A percentile compares a stretch with the other conserved stretches of the same genome.
phyloP scores from a whole-genome alignment of 2,797 vertebrate species.

The Sebastes hopkinsi region DNA sequence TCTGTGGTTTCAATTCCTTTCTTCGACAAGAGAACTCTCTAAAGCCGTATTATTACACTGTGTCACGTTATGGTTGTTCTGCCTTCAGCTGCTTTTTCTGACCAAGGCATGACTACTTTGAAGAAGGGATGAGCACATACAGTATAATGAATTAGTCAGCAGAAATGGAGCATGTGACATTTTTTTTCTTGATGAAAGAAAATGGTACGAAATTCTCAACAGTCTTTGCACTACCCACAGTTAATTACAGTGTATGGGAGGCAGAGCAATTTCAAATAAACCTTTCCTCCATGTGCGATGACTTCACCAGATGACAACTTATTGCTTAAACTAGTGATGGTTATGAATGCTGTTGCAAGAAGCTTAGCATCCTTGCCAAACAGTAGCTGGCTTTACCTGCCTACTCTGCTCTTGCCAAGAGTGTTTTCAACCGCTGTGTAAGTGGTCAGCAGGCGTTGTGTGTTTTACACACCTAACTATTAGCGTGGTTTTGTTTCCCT shows the following conservation, averaged over 20 bases:
- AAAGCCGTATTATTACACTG: neutral
- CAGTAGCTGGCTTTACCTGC: neutral
- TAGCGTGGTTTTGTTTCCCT: neutral
- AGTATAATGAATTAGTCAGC: neutral
- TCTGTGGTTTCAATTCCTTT: conserved; percentile 55
- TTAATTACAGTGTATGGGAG: neutral
- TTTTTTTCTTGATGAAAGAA: neutral
- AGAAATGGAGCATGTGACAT: neutral
- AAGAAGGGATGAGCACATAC: neutral
- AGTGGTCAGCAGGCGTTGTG: neutral
- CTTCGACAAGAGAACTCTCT: neutral
- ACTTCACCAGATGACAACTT: neutral
- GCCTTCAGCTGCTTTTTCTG: neutral
- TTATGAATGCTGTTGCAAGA: neutral
- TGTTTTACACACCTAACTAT: neutral
- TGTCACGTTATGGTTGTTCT: neutral
- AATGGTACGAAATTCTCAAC: neutral
- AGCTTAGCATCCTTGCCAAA: neutral
- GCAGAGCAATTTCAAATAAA: neutral
- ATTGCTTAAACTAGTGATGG: neutral
- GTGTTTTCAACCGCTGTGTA: neutral
- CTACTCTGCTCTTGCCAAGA: neutral
- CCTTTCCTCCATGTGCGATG: neutral
- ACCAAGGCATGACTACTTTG: neutral
- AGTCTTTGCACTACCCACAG: neutral